Evolutionary conservation across 2,888 invertebrate genomes (phyloP).

Genomic region (Plusia festucae): DNA sequence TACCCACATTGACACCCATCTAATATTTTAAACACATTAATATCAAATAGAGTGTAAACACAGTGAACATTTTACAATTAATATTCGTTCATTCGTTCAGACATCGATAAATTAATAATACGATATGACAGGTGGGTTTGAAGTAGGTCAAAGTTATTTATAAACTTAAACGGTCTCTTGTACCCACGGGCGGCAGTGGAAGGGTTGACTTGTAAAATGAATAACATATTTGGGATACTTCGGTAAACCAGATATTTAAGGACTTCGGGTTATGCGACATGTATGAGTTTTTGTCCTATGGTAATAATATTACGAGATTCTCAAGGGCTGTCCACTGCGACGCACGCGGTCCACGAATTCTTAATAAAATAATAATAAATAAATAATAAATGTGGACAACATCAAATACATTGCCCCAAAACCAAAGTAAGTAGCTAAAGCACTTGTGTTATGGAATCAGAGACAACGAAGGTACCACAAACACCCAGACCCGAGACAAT

Average conservation of each 20-base stretch:
- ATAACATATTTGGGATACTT: background rate
- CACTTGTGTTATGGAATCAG: too few species aligned
- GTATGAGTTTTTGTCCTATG: background rate
- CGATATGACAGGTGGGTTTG: slow-evolving; percentile 46
- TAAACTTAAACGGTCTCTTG: slow-evolving; percentile 38
- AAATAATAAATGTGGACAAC: too few species aligned
- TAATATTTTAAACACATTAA: slow-evolving; percentile 35
- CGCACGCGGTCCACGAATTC: too few species aligned
- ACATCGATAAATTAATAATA: slow-evolving; percentile 52
- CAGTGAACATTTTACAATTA: slow-evolving; percentile 38
- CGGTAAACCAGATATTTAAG: background rate
- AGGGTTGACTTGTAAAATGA: slow-evolving; percentile 16
- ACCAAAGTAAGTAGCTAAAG: too few species aligned
- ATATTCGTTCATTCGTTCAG: slow-evolving; percentile 31
- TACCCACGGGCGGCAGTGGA: slow-evolving; percentile 3
- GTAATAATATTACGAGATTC: too few species aligned
- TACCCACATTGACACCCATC: slow-evolving; percentile 5
- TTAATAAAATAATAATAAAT: too few species aligned
- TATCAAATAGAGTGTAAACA: slow-evolving; percentile 40
- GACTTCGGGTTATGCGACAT: background rate
- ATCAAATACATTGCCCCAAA: too few species aligned
- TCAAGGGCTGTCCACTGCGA: too few species aligned
- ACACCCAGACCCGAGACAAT: too few species aligned
- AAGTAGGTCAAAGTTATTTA: slow-evolving; percentile 43
- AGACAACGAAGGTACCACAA: too few species aligned